Base-by-base conservation (phyloP, 2,888 invertebrate genomes). In the Odontocerum albicorne region DNA sequence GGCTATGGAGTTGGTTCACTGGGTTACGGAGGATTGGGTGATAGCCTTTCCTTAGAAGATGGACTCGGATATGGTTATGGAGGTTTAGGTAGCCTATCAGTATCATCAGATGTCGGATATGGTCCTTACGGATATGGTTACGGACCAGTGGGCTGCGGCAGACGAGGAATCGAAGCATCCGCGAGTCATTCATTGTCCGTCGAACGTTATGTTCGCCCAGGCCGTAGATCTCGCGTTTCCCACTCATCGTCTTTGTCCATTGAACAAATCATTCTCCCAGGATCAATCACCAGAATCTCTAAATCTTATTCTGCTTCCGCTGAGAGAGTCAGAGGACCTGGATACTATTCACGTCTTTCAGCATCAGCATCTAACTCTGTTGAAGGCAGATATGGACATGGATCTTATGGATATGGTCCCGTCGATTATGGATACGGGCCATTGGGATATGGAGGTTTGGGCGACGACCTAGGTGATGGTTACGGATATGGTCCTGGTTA, bases 111-210 rank as follows among this genome's bases (percentile, higher is more conserved):
- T 36, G 43, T 17, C n/a, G n/a, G n/a, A 16, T 12, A 21, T 21
- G 20, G 36, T 8, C 8, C 2, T 21, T 13, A 19, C 10, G n/a
- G 20, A 13, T 21, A 20, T 16, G 19, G 46, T 31, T 13, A 8
- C 16, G 35, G 35, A 35, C 32, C 19, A 31, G 20, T 40, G 7
- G 53, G 53, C 13, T 6, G 1, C 4, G 39, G 39, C 8, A 7
- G 39, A 17, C 33, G 33, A 19, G 47, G 47, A 20, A 36, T 35
- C 10, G 42, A 32, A n/a, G 12, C 4, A 2, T 55, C 55, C 2
- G 31, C 32, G 4, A 55, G 55, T 16, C 2, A 10, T 4, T 54
- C 54, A 1, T 20, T 53, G 13, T 45, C 45, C 2, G 36, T 53
- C 7, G 46, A 53, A 46, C 39, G 22, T 6, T 8, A 36, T 31